Percentiles rank a stretch among this genome's conserved stretches.
phyloP scores from a whole-genome alignment of 35 echinoderm and acorn worm species.

The Acanthaster planci region DNA sequence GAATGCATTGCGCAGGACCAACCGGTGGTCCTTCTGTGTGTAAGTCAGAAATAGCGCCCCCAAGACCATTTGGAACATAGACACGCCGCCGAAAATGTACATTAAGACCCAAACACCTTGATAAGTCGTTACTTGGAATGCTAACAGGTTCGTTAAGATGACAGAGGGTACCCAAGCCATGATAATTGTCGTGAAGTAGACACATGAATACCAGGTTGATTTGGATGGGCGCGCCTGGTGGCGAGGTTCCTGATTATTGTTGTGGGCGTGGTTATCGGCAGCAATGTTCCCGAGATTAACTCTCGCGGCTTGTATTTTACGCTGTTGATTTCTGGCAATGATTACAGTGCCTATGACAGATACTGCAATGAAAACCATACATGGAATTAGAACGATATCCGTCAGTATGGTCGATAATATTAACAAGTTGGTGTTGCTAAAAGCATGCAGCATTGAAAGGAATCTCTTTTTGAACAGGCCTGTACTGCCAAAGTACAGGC shows the following conservation, averaged over 20 bases:
- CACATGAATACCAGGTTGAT: neutral
- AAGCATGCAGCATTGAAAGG: neutral
- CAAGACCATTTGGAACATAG: neutral
- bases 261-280: neutral
- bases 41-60: conserved; percentile 8
- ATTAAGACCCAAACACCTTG: neutral
- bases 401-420: neutral
- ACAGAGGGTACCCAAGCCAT: neutral
- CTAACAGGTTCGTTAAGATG: neutral
- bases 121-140: too few relatives aligned
- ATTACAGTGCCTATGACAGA: neutral
- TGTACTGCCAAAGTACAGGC: too few relatives aligned
- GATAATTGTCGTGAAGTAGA: neutral
- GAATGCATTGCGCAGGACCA: neutral
- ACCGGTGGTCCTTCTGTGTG: neutral
- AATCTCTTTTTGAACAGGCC: too few relatives aligned
- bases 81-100: neutral
- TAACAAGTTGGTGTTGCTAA: neutral
- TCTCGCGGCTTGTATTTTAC: neutral
- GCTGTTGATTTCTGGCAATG: neutral
- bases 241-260: neutral
- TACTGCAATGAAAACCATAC: neutral
- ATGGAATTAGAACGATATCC: neutral
- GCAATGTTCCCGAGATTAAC: neutral
- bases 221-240: neutral